These are phyloP conservation scores for Lutjanus argentimaculatus DNA, from an alignment of 2,797 vertebrate genomes.

Conservation along the genomic window DNA sequence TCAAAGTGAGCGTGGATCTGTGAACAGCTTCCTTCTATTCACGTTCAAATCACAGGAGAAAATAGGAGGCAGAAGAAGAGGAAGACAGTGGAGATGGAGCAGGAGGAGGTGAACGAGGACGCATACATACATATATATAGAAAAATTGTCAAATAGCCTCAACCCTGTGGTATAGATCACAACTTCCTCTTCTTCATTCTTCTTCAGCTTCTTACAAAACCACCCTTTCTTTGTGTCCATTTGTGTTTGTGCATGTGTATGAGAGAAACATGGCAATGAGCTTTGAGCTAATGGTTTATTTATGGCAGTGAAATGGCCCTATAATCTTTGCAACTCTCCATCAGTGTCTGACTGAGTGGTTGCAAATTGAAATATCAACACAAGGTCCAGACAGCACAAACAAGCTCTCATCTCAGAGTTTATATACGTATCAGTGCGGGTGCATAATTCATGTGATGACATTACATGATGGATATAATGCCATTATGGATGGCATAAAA, in stretches of 20 bases:
- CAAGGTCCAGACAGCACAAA: neutral
- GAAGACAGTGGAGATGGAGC: neutral
- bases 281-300: slow-evolving; percentile 39
- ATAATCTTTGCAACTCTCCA: slow-evolving; percentile 12
- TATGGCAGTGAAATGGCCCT: slow-evolving; percentile 24
- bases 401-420: neutral
- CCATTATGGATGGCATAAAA: neutral
- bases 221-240: neutral
- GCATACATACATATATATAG: no score
- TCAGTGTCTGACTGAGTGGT: slow-evolving; percentile 23
- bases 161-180: neutral
- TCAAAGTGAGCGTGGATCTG: neutral
- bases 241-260: slow-evolving; percentile 11
- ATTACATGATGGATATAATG: neutral
- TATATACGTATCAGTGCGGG: neutral
- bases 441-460: neutral
- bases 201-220: neutral
- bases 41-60: slow-evolving; percentile 12
- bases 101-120: neutral
- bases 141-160: neutral
- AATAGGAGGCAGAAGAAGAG: neutral
- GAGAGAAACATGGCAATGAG: slow-evolving; percentile 24
- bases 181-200: neutral
- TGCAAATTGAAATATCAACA: slow-evolving; percentile 33
- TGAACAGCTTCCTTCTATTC: slow-evolving; percentile 1